These are phyloP conservation scores for Polypterus senegalus DNA, from an alignment of 2,113 vertebrate genomes.

Conservation along the genomic window DNA sequence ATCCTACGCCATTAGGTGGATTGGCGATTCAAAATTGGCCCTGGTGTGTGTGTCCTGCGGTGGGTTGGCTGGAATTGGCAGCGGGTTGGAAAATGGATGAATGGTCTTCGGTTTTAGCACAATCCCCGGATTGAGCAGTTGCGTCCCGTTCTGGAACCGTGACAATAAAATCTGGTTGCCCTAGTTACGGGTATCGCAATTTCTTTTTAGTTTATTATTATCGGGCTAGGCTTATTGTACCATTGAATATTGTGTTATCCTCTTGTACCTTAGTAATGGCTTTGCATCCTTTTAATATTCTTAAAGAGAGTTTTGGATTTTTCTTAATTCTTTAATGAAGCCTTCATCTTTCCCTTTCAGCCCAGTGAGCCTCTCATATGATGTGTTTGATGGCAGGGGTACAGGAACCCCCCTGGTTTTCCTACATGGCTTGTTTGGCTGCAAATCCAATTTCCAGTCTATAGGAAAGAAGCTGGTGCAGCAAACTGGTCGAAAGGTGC, in stretches of 20 bases:
- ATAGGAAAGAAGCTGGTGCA: slow-evolving; percentile 69
- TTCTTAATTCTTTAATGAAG: background rate
- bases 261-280: background rate
- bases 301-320: background rate
- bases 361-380: slow-evolving; percentile 52
- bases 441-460: slow-evolving; percentile 72
- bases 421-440: slow-evolving; percentile 85
- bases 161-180: no score
- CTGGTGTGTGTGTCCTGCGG: no score
- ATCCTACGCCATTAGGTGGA: no score
- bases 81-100: no score
- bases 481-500: slow-evolving; percentile 72
- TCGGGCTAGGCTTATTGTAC: no score
- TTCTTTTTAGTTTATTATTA: no score
- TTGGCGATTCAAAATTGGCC: no score
- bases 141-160: no score
- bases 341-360: slow-evolving; percentile 31
- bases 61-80: no score
- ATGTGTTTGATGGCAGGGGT: slow-evolving; percentile 47
- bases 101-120: no score
- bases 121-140: no score
- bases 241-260: background rate
- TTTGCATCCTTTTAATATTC: background rate
- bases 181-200: no score
- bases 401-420: slow-evolving; percentile 63